Evolutionary conservation across 1,140 invertebrate genomes (phyloP).

Genomic region (Ceratosolen solmsi): DNA sequence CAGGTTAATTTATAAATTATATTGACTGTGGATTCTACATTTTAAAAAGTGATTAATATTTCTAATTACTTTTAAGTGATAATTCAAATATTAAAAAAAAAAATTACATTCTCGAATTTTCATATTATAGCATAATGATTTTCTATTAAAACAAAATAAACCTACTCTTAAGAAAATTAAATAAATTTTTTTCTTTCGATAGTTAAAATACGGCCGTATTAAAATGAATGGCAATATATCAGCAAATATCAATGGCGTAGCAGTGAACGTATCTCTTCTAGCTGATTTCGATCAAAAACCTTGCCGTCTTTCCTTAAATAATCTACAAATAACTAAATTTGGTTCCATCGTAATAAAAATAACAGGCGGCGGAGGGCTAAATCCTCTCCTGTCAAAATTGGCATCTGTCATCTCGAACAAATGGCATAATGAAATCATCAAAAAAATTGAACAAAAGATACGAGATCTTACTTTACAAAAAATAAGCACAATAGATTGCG

Average conservation of each 20-base stretch:
- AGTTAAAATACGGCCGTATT: slow-evolving; percentile 55
- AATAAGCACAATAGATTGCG: slow-evolving; percentile 30
- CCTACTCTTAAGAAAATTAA: too few species aligned
- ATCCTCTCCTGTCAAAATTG: slow-evolving; percentile 39
- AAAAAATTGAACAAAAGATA: slow-evolving; percentile 32
- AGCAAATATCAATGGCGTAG: slow-evolving; percentile 49
- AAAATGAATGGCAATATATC: slow-evolving; percentile 51
- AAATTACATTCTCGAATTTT: too few species aligned
- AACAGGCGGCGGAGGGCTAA: slow-evolving; percentile 49
- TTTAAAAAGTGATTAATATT: too few species aligned
- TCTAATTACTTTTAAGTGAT: too few species aligned
- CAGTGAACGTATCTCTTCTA: slow-evolving; percentile 34
- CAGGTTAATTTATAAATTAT: too few species aligned
- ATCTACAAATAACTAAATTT: slow-evolving; percentile 42
- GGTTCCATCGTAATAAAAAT: slow-evolving; percentile 47
- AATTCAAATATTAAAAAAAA: too few species aligned
- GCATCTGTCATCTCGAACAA: slow-evolving; percentile 51
- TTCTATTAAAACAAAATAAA: too few species aligned
- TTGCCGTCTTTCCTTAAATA: slow-evolving; percentile 44
- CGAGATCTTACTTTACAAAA: neutral
- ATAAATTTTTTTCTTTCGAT: slow-evolving; percentile 32
- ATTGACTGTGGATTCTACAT: too few species aligned
- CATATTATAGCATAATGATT: too few species aligned
- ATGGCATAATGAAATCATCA: slow-evolving; percentile 42
- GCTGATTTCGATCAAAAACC: slow-evolving; percentile 54